Evolutionary conservation across 2,113 vertebrate species (phyloP), one percentile per base, ranked within the genome.

Genomic region (Cathartes aura): DNA sequence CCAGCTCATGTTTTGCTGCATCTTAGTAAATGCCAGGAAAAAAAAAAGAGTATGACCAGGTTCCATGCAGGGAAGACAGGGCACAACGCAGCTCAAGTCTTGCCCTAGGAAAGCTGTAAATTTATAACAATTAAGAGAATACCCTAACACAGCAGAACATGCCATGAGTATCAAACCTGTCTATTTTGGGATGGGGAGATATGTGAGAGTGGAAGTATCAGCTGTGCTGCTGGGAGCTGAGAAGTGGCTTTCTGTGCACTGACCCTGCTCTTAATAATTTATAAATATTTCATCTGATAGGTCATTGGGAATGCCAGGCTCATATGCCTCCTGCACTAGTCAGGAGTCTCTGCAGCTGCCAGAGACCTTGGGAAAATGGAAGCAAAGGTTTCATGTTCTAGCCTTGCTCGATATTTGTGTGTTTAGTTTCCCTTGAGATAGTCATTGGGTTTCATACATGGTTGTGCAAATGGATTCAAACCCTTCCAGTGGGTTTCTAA

Each of bases 341-440:
- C 53, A 21, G 75, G 64, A 70, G 82, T 11, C 82, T 81, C 53
- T 50, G 22, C 62, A 73, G 88, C 91, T 89, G 74, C 83, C 79
- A 82, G 79, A 74, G 87, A 26, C 56, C 50, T 45, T 26, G 66
- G 84, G 34, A 24, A 88, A 47, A 12, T 36, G 76, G 53, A 67
- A 84, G 81, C 47, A 72, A 34, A 59, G 88, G 40, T 81, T 89
- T 94, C 72, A 32, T 53, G n/a, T 87, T 89, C 81, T 55, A 8
- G 7, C 58, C 72, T 71, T 4, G 76, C 29, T 96, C 20, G 5
- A 87, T 71, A 55, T 42, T 76, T 34, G 20, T 91, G 81, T 8
- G 32, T 67, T 80, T 87, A 12, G 22, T 23, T 45, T 93, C 90
- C 81, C 87, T 42, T 62, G 94, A 73, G 92, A 78, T 10, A 27